Evolutionary conservation across 2,888 invertebrate species (phyloP), one percentile per base, ranked within the genome.

Genomic region (Meiosimyza decipiens): DNA sequence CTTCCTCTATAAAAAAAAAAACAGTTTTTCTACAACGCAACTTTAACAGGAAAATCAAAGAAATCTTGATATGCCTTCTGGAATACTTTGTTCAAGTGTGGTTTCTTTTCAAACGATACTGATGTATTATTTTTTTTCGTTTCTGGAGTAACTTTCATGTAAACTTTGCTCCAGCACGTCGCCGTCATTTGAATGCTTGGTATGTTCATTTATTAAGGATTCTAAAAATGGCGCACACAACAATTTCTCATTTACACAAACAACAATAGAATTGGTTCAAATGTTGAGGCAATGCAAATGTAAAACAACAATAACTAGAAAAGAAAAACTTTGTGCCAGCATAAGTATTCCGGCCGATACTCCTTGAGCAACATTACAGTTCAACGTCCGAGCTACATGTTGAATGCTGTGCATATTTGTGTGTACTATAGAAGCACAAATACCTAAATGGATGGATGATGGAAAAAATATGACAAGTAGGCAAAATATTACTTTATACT

Each of bases 311-410:
- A 72, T 75, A 79, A 73, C 75, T 75, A 73, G 62, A 49, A 52
- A 74, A 59, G 13, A 73, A 69, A 67, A 72, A 62, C 55, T 40
- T 40, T 40, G 40, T 40, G 40, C 40, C 9, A 65, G 47, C 57
- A 72, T 52, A 67, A 63, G 74, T 70, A 75, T 77, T 76, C 77
- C 78, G 77, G 77, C 75, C 79, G 77, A 78, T 78, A 78, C 66
- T 54, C 59, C 22, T 55, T 65, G 67, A 70, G 67, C 54, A 28
- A 59, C 65, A 49, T 67, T 49, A n/a, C 70, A 75, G 79, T 79
- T 79, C 79, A 79, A 76, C 73, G 79, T 68, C 77, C 79, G 77
- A 69, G 75, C 77, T 75, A 79, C 77, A 75, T 79, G 77, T 75
- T 77, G 77, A 22, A 66, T 47, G 49, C 57, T 50, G 15, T 22